Base-by-base conservation (phyloP, 2,797 vertebrate species). In the Epinephelus malabaricus region DNA sequence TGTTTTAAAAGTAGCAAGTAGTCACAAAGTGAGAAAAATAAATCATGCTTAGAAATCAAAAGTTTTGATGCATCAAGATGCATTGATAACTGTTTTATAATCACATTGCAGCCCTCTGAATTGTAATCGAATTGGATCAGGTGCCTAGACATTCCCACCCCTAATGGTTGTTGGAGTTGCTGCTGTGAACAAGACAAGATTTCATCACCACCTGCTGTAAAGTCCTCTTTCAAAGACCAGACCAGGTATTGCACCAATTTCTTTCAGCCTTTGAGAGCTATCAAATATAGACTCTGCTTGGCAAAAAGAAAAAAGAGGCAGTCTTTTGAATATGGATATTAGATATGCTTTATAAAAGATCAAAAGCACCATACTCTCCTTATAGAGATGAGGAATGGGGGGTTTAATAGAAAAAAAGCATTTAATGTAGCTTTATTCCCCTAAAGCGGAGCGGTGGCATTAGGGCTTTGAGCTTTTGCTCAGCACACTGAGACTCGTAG, bases 331-430 rank as follows among this genome's bases (percentile, higher is more conserved):
- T 86, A 86, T 85, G 83, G 66, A 82, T 88, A 91, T 91, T 79
- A 86, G 81, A 88, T 83, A 79, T 81, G 81, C 77, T 86, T 87
- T 83, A 84, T 74, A 87, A 87, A 88, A 89, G 77, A 92, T 90
- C 85, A 92, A 91, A 91, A 83, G 83, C 66, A 25, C 59, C 19
- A 63, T 45, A 21, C 75, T 86, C 69, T 83, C 76, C 81, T 84
- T 72, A 79, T 61, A 90, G 82, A 87, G 80, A 79, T 73, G 71
- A 87, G 81, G 53, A 90, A 90, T 82, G 62, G 58, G 66, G 54
- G 67, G 61, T 75, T 86, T 84, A 79, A 87, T 65, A 66, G 71
- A 30, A 30, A 30, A 27, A 86, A 82, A 69, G 66, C 54, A 83
- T 85, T 87, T 84, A 88, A 89, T 88, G 81, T 86, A 75, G 86